Percentiles rank a stretch among this genome's conserved stretches.
Conservation (phyloP, 2,888 invertebrate species). For the Hypsopygia costalis region DNA sequence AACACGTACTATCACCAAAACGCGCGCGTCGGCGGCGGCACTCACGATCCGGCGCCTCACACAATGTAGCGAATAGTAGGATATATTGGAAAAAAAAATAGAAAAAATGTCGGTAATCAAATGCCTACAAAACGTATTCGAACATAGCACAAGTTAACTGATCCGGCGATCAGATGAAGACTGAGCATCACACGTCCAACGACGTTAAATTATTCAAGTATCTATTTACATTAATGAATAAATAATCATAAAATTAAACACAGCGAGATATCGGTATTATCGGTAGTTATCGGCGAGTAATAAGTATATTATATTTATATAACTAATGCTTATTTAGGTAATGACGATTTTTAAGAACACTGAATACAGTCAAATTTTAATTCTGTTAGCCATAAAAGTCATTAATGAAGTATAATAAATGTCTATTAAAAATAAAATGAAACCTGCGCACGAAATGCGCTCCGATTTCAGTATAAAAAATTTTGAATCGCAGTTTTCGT, state of each 20-base stretch:
- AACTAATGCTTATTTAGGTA: too few species aligned
- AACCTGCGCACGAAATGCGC: too few species aligned
- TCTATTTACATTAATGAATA: slow-evolving; percentile 53
- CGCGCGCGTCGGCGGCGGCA: slow-evolving; percentile 30
- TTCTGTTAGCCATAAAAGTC: neutral
- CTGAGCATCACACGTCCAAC: slow-evolving; percentile 32
- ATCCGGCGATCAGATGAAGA: slow-evolving; percentile 35
- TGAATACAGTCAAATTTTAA: too few species aligned
- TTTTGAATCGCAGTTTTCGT: too few species aligned
- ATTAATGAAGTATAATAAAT: too few species aligned
- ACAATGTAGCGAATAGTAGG: slow-evolving; percentile 19
- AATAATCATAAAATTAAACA: slow-evolving; percentile 25
- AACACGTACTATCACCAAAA: slow-evolving; percentile 50
- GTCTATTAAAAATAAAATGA: too few species aligned
- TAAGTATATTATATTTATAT: neutral
- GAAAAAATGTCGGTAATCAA: slow-evolving; percentile 14
- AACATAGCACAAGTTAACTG: slow-evolving; percentile 18
- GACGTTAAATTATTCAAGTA: slow-evolving; percentile 25
- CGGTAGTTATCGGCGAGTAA: slow-evolving; percentile 14
- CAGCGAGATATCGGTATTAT: slow-evolving; percentile 14
- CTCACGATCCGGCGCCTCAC: slow-evolving; percentile 22
- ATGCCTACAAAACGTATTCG: neutral
- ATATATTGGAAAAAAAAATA: slow-evolving; percentile 12
- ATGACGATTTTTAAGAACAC: too few species aligned
- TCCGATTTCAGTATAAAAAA: too few species aligned